Evolutionary conservation across 2,888 invertebrate species (phyloP), one percentile per base, ranked within the genome.

Genomic region (Torymus aiolomorphi): DNA sequence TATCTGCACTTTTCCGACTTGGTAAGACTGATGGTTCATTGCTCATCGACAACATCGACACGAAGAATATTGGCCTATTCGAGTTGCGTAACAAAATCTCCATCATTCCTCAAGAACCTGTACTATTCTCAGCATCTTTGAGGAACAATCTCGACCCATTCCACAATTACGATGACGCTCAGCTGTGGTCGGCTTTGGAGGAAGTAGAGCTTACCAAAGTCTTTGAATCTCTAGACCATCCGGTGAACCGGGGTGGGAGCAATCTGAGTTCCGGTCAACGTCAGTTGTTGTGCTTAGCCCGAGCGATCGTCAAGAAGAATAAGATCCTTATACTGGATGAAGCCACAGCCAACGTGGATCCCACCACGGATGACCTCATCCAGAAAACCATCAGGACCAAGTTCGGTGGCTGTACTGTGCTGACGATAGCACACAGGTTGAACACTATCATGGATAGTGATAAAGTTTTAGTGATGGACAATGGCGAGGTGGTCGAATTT

Each of bases 371-470:
- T 89, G 93, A 93, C 63, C 92, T 97, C 78, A 97, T 97, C 86
- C 97, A 97, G 89, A 93, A 92, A 87, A 96, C 97, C 0, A 97
- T 97, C 78, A 92, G 97, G 74, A 92, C 92, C 61, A 95, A 95
- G 86, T 97, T 97, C 88, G 92, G 92, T 14, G 91, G 94, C 31
- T 97, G 97, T 89, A 97, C 97, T 0, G 97, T 98, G 10, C 91
- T 98, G 63, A 97, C 97, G 0, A 96, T 98, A 54, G 97, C 97
- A 0, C 97, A 98, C 89, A 93, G 98, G 61, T 92, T 98, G 31
- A 95, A 97, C 89, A 97, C 97, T 0, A 96, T 98, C 83, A 97
- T 97, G 96, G 97, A 98, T 90, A 96, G 96, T 0, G 96, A 97
- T 90, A 93, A 94, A 82, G 95, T 97, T 16, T 92, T 97, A 88